These are phyloP conservation scores for Melinaea marsaeus DNA, from an alignment of 2,888 invertebrate genomes.

Conservation along the genomic window DNA sequence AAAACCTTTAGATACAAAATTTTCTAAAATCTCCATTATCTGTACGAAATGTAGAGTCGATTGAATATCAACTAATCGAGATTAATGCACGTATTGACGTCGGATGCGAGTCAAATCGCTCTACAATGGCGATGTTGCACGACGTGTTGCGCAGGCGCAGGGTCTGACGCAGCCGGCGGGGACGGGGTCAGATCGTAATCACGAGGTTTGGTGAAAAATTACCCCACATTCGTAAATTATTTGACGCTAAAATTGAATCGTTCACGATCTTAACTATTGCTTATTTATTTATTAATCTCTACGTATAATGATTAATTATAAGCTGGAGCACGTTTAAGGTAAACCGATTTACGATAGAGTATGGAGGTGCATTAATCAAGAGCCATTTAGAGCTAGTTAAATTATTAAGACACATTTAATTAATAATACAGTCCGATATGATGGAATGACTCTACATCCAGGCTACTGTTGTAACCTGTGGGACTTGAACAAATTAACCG, in stretches of 20 bases:
- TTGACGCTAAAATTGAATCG: constrained; percentile 15
- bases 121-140: constrained; percentile 40
- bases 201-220: constrained; percentile 44
- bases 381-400: constrained; percentile 19
- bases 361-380: constrained; percentile 32
- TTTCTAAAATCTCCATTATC: background rate
- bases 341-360: constrained; percentile 27
- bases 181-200: constrained; percentile 40
- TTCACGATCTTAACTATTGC: constrained; percentile 24
- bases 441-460: constrained; percentile 49
- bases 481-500: constrained; percentile 18
- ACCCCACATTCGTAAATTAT: constrained; percentile 22
- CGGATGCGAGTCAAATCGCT: constrained; percentile 32
- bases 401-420: constrained; percentile 60
- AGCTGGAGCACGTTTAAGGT: constrained; percentile 35
- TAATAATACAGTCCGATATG: constrained; percentile 45
- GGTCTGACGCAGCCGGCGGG: constrained; percentile 34
- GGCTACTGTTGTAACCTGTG: constrained; percentile 41
- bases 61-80: constrained; percentile 32
- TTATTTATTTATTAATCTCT: constrained; percentile 1
- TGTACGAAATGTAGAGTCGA: background rate
- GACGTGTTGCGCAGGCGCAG: constrained; percentile 45
- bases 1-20: background rate
- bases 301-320: constrained; percentile 28
- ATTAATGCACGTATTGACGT: constrained; percentile 34